phyloP scores from a whole-genome alignment of 2,113 vertebrate genomes.

The Corynorhinus townsendii region DNA sequence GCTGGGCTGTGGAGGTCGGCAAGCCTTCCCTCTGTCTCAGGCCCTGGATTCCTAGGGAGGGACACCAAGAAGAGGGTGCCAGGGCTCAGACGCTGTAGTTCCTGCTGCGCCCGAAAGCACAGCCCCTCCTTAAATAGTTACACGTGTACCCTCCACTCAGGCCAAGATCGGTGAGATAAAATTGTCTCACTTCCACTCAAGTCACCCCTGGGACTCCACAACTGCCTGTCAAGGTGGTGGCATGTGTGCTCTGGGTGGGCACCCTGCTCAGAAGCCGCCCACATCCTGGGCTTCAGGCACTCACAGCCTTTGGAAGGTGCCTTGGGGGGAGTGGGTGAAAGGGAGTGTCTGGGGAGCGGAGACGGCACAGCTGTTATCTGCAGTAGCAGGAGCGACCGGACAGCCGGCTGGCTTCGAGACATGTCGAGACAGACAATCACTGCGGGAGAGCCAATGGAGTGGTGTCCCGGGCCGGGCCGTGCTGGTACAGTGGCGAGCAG shows the following conservation, averaged over 20 bases:
- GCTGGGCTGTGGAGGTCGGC: not conserved
- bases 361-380: not conserved
- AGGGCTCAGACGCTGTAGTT: fast-evolving
- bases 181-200: not conserved
- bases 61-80: fast-evolving
- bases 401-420: not conserved
- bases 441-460: conserved; percentile 44
- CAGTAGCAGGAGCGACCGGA: conserved; percentile 48
- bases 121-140: not conserved
- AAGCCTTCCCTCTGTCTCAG: fast-evolving
- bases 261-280: not conserved
- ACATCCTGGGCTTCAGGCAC: not conserved
- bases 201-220: not conserved
- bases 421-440: conserved; percentile 57
- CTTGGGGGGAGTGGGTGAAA: not conserved
- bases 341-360: not conserved
- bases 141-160: not conserved
- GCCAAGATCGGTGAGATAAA: not conserved
- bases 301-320: not conserved
- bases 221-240: fast-evolving
- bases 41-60: fast-evolving
- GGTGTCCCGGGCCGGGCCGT: conserved; percentile 50
- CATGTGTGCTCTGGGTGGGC: fast-evolving
- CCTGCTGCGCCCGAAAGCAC: not conserved
- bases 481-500: conserved; percentile 10